phyloP scores from a whole-genome alignment of 2,888 invertebrate species.

The Patella caerulea region DNA sequence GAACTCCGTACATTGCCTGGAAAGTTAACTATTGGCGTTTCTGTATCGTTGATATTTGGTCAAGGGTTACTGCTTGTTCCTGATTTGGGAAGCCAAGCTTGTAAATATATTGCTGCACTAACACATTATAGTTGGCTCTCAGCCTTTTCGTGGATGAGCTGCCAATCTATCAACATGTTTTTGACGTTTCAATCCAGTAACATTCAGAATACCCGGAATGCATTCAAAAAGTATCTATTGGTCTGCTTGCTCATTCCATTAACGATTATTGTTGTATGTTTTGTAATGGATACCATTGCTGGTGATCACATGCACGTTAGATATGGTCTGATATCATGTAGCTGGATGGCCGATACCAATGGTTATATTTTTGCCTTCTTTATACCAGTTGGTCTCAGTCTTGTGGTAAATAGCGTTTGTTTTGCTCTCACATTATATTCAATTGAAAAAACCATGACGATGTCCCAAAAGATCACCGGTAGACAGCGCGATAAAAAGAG shows the following conservation, averaged over 20 bases:
- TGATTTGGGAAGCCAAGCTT: neutral
- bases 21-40: neutral
- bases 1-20: neutral
- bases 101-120: neutral
- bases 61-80: neutral
- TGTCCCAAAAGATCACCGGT: neutral
- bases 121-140: neutral
- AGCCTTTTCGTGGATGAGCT: neutral
- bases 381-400: neutral
- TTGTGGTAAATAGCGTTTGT: neutral
- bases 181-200: neutral
- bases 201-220: neutral
- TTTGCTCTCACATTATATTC: neutral
- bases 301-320: neutral
- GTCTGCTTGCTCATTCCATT: neutral
- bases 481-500: neutral
- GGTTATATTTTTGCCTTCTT: neutral
- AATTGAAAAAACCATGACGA: neutral
- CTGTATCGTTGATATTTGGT: neutral
- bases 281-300: neutral
- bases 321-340: neutral
- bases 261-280: neutral
- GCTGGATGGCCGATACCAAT: neutral
- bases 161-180: neutral
- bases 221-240: neutral